Conservation (phyloP, 2,113 vertebrate genomes). For the Panurus biarmicus region DNA sequence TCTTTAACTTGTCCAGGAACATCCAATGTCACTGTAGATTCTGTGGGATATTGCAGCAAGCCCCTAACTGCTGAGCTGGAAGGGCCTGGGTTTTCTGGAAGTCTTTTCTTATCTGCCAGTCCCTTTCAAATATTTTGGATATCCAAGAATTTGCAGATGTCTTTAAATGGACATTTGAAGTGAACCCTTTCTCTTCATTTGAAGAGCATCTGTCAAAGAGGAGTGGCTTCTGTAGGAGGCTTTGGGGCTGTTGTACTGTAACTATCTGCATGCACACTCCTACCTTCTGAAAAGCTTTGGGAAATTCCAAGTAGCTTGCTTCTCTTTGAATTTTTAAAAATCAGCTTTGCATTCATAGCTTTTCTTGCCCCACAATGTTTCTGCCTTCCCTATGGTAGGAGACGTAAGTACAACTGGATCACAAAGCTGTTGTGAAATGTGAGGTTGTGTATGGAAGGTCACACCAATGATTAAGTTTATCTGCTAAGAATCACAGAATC, state of each 20-base stretch:
- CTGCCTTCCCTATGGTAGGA: not conserved
- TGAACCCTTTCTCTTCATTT: not conserved
- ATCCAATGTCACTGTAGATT: not conserved
- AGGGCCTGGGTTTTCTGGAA: not conserved
- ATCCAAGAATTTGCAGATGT: not conserved
- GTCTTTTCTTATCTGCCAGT: not conserved
- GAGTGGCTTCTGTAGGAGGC: not conserved
- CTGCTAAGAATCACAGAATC: not conserved
- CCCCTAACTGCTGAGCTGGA: not conserved
- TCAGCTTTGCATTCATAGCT: not conserved
- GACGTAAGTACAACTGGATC: not conserved
- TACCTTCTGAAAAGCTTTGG: not conserved
- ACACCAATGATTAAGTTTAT: not conserved
- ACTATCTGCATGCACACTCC: not conserved
- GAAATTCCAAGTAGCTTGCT: not conserved
- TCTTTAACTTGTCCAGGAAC: not conserved
- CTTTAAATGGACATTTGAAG: not conserved
- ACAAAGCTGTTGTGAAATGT: not conserved
- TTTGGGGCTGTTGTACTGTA: not conserved
- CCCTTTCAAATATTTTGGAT: not conserved
- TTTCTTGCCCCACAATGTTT: not conserved
- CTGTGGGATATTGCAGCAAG: not conserved
- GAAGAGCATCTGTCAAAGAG: not conserved
- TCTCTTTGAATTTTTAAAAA: not conserved
- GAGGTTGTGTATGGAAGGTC: not conserved